phyloP scores from a whole-genome alignment of 2,797 vertebrate genomes.

The Etheostoma perlongum region DNA sequence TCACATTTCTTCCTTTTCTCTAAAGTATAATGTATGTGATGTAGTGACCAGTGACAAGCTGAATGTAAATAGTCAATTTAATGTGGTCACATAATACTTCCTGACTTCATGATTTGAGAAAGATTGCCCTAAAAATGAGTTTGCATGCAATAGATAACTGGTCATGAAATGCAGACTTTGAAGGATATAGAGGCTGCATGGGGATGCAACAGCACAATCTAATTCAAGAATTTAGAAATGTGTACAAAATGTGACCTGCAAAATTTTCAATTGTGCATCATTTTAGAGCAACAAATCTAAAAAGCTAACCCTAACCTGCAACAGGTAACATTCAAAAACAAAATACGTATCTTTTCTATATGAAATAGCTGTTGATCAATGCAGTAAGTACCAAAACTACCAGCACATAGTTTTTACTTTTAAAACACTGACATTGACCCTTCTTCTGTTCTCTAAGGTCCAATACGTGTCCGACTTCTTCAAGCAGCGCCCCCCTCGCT shows the following conservation, averaged over 20 bases:
- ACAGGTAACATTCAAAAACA: no score
- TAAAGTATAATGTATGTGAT: no score
- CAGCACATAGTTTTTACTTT: neutral
- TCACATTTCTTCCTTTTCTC: no score
- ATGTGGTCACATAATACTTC: neutral
- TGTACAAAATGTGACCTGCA: neutral
- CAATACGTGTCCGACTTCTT: slow-evolving; percentile 94
- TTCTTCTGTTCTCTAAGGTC: slow-evolving; percentile 81
- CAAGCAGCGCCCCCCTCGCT: slow-evolving; percentile 84
- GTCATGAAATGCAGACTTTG: neutral
- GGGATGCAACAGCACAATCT: neutral
- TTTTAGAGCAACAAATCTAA: no score
- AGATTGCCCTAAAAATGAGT: neutral
- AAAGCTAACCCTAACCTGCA: no score
- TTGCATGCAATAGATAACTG: neutral
- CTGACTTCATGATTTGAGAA: neutral
- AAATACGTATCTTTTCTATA: neutral
- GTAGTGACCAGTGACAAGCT: no score
- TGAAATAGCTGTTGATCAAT: neutral
- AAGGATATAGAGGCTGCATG: no score
- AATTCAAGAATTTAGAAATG: neutral
- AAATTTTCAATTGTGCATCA: neutral
- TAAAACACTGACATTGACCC: neutral
- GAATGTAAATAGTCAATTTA: no score
- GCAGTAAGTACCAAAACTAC: neutral